phyloP scores from a whole-genome alignment of 2,113 vertebrate species.

The Australoheros scitulus region DNA sequence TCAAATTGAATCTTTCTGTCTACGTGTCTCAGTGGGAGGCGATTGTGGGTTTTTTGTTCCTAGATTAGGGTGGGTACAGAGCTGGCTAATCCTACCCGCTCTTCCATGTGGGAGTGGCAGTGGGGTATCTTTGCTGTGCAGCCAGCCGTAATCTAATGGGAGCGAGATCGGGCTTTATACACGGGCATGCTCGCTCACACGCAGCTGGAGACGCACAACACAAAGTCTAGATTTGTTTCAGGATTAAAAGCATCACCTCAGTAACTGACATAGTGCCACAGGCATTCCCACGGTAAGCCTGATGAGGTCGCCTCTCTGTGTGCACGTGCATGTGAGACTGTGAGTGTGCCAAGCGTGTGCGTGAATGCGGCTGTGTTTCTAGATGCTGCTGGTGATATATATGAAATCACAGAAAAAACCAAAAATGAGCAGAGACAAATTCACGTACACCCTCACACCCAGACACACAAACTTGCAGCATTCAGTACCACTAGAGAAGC shows the following conservation, averaged over 20 bases:
- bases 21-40: slow-evolving; percentile 66
- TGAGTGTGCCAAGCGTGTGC: background rate
- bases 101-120: slow-evolving; percentile 75
- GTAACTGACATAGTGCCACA: slow-evolving; percentile 73
- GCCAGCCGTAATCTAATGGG: slow-evolving; percentile 76
- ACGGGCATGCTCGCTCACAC: slow-evolving; percentile 55
- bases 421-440: slow-evolving; percentile 7
- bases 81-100: slow-evolving; percentile 79
- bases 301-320: slow-evolving; percentile 24
- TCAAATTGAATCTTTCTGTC: slow-evolving; percentile 71
- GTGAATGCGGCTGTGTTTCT: background rate
- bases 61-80: slow-evolving; percentile 79
- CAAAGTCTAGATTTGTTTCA: slow-evolving; percentile 73
- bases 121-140: slow-evolving; percentile 78
- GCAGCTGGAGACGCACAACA: slow-evolving; percentile 57
- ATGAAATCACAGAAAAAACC: background rate
- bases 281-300: slow-evolving; percentile 78
- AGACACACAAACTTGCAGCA: slow-evolving; percentile 32
- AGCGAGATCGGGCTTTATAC: slow-evolving; percentile 67
- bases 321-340: background rate
- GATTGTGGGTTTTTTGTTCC: slow-evolving; percentile 77
- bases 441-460: slow-evolving; percentile 1
- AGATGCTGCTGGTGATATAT: slow-evolving; percentile 26
- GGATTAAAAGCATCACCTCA: slow-evolving; percentile 77
- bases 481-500: slow-evolving; percentile 57